Conservation (phyloP, 2,113 vertebrate species). For the Catagonus wagneri region DNA sequence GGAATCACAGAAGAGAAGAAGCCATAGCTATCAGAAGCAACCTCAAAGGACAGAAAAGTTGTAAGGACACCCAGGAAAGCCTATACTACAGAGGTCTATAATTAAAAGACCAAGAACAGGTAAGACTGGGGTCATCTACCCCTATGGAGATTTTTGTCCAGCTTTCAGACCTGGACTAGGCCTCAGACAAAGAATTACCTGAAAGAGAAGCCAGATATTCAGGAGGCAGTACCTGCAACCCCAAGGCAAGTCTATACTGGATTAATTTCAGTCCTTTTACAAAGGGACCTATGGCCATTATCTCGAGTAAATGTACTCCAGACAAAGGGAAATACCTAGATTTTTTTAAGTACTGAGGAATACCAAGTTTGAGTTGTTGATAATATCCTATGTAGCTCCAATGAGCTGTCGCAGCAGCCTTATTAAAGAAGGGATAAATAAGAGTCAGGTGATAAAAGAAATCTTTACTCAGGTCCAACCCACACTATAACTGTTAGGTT, state of each 20-base stretch:
- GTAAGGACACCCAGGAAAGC: accelerated
- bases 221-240: too few species aligned
- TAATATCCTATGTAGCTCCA: accelerated
- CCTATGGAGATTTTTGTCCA: neutral
- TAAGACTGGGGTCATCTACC: neutral
- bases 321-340: neutral
- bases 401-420: too few species aligned
- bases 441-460: neutral
- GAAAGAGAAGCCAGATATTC: neutral
- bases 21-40: neutral
- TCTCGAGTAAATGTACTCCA: too few species aligned
- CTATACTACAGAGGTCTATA: neutral
- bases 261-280: neutral
- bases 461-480: neutral
- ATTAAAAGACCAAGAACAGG: neutral
- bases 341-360: neutral
- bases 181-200: neutral
- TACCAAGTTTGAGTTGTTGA: neutral
- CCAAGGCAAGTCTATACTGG: neutral
- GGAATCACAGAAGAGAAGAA: neutral
- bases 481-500: neutral
- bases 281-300: neutral
- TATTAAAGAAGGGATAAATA: neutral
- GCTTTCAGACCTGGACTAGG: neutral
- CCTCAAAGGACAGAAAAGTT: neutral